Conservation (phyloP, 2,888 invertebrate species). For the Morpho achilles region DNA sequence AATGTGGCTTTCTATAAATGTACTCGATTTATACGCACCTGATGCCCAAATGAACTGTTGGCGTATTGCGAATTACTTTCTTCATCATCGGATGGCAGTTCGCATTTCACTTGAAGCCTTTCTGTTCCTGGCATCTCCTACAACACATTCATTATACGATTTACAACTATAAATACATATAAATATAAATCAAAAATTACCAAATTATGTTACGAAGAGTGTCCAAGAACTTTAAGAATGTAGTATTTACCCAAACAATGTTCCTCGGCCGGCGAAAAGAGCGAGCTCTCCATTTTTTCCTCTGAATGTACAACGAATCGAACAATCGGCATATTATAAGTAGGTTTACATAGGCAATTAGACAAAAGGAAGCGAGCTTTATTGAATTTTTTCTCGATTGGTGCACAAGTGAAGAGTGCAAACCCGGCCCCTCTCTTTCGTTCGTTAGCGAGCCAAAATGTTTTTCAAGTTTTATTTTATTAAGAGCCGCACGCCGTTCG, state of each 20-base stretch:
- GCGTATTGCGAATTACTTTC: constrained; percentile 50
- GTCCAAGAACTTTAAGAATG: background rate
- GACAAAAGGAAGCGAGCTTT: constrained; percentile 71
- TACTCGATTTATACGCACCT: constrained; percentile 38
- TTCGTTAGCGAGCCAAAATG: constrained; percentile 46
- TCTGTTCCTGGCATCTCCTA: constrained; percentile 65
- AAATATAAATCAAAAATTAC: no score
- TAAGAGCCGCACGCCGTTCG: constrained; percentile 32
- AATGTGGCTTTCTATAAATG: no score
- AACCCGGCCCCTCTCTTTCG: constrained; percentile 63
- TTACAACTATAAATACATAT: background rate
- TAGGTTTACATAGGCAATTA: constrained; percentile 71
- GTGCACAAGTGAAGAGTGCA: constrained; percentile 71
- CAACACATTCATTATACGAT: background rate
- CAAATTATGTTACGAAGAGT: no score
- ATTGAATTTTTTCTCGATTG: constrained; percentile 76
- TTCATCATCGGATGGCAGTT: constrained; percentile 61
- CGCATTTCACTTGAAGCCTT: constrained; percentile 54
- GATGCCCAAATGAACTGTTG: constrained; percentile 42
- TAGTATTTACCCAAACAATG: constrained; percentile 6
- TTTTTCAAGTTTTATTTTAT: constrained; percentile 53
- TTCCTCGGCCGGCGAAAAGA: constrained; percentile 33
- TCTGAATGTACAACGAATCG: constrained; percentile 45
- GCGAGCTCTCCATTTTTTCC: constrained; percentile 43
- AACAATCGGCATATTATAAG: constrained; percentile 51